Percentiles rank a stretch among this genome's conserved stretches.
phyloP scores from a whole-genome alignment of 2,797 vertebrate genomes.

The Calcarius lapponicus region DNA sequence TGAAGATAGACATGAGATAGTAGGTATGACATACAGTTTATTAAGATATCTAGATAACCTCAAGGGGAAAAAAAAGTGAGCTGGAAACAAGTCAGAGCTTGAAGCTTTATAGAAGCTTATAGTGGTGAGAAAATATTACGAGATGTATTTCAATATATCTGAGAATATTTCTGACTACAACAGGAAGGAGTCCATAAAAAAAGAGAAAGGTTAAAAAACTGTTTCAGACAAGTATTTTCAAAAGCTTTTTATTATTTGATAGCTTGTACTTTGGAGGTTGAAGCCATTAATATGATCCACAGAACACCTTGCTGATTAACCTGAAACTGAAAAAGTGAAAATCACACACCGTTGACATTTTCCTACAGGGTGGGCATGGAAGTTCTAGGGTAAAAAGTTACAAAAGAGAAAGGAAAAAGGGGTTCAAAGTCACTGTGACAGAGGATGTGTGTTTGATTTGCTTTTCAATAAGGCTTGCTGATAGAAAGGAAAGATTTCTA shows the following conservation, averaged over 20 bases:
- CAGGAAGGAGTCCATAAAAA: neutral
- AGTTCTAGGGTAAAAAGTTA: neutral
- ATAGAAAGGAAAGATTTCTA: slow-evolving; percentile 18
- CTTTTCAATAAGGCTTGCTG: slow-evolving; percentile 7
- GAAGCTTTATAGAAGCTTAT: neutral
- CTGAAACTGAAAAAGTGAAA: neutral
- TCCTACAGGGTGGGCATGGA: neutral
- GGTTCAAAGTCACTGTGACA: slow-evolving; percentile 12
- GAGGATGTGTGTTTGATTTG: neutral
- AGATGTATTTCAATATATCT: neutral
- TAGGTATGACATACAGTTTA: neutral
- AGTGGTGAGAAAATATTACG: neutral
- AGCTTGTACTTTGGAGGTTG: neutral
- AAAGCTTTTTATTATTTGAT: neutral
- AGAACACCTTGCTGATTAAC: neutral
- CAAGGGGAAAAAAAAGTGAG: rapidly evolving
- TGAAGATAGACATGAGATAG: neutral
- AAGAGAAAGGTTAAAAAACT: neutral
- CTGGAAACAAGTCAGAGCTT: neutral
- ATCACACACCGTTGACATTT: neutral
- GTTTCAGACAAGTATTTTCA: neutral
- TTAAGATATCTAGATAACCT: neutral
- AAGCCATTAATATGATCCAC: neutral
- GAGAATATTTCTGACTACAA: neutral
- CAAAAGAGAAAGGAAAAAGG: neutral